These are phyloP conservation scores for Papio anubis DNA, from an alignment of 2,113 vertebrate species.

Conservation along the genomic window DNA sequence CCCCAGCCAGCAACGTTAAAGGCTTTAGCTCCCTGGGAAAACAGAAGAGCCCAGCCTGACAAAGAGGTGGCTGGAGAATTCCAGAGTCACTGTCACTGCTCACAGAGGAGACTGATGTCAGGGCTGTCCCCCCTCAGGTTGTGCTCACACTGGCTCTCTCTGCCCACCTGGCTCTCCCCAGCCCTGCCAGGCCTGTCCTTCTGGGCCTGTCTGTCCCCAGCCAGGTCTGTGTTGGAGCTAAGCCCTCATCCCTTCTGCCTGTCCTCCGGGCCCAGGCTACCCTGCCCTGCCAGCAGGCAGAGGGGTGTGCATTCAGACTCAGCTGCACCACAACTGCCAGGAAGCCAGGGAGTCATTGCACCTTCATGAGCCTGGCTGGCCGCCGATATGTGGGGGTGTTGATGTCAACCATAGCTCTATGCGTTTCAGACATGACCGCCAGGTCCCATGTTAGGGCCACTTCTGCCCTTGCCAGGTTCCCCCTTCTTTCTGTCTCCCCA, in stretches of 20 bases:
- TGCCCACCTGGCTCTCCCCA: not conserved
- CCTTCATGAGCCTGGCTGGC: not conserved
- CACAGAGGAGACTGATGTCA: not conserved
- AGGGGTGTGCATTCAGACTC: not conserved
- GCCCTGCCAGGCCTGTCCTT: not conserved
- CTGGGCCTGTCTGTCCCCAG: not conserved
- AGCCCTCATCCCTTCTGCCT: too few species aligned
- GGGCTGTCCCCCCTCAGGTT: not conserved
- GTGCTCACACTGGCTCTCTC: not conserved
- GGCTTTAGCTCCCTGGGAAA: conserved; percentile 71
- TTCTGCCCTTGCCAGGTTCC: not conserved
- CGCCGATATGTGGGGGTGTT: not conserved
- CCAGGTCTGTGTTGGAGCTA: not conserved
- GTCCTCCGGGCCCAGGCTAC: too few species aligned
- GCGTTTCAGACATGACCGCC: rapidly evolving
- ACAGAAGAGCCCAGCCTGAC: not conserved
- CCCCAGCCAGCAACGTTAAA: conserved; percentile 76
- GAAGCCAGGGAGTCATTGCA: too few species aligned
- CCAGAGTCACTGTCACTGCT: not conserved
- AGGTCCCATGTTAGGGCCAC: not conserved
- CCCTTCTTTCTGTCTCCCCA: not conserved
- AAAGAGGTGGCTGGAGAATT: not conserved
- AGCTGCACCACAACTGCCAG: not conserved
- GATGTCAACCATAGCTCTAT: not conserved
- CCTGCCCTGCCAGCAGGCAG: not conserved